A percentile compares a stretch with the other conserved stretches of the same genome.
These are phyloP conservation scores for Octodonta nipae DNA, from an alignment of 2,888 invertebrate genomes.

Conservation along the genomic window DNA sequence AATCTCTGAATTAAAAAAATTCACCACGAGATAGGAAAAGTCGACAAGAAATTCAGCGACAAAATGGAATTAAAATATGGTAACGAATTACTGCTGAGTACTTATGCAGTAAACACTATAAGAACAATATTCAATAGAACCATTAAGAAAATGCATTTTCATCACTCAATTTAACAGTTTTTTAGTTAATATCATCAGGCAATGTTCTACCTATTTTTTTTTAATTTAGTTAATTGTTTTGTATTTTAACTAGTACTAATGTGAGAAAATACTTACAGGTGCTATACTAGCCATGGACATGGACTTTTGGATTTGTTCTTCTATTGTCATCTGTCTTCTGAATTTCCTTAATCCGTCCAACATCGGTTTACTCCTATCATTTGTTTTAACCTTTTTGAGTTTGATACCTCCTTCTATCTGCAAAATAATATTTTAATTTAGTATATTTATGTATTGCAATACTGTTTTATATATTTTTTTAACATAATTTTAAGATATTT, in stretches of 20 bases:
- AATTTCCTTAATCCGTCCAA: constrained; percentile 75
- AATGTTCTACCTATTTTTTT: no score
- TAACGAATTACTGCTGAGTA: no score
- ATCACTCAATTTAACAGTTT: no score
- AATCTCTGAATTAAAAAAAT: no score
- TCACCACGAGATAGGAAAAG: no score
- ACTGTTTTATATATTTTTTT: neutral
- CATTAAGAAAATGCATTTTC: no score
- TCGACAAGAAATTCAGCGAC: no score
- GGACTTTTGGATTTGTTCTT: constrained; percentile 75
- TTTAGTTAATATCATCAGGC: no score
- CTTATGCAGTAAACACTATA: no score
- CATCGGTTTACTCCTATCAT: constrained; percentile 76
- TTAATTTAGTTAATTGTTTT: neutral
- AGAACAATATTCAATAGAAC: no score
- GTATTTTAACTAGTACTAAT: neutral
- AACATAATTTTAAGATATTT: no score
- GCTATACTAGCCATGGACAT: constrained; percentile 51
- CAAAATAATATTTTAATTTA: constrained; percentile 6
- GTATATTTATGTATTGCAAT: neutral
- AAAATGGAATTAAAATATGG: no score
- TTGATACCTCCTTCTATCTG: constrained; percentile 65
- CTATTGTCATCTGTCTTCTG: constrained; percentile 77
- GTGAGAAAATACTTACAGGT: constrained; percentile 30
- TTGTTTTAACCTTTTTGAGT: constrained; percentile 62